Evolutionary conservation across 2,888 invertebrate species (phyloP).

Genomic region (Hylaea fasciaria): DNA sequence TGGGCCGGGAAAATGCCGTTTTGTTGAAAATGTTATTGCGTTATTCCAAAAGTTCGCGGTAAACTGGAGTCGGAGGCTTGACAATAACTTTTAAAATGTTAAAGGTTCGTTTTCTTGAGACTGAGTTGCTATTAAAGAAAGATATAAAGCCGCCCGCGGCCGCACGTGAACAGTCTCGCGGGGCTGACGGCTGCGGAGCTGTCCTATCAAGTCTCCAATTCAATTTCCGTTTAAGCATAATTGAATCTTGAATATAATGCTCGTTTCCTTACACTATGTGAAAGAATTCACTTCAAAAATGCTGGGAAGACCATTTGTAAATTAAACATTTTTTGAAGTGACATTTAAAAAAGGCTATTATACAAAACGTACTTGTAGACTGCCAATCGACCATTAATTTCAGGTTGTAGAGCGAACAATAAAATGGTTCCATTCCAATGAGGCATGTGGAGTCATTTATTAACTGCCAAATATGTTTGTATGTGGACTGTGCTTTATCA

Average conservation of each 20-base stretch:
- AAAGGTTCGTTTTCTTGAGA: constrained; percentile 28
- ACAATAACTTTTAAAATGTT: constrained; percentile 33
- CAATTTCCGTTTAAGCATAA: constrained; percentile 75
- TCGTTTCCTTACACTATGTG: constrained; percentile 42
- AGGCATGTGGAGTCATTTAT: background rate
- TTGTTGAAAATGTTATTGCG: constrained; percentile 40
- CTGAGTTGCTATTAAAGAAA: constrained; percentile 23
- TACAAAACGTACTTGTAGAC: no score
- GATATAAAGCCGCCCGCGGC: constrained; percentile 19
- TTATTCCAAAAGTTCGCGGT: constrained; percentile 34
- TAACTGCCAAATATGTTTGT: background rate
- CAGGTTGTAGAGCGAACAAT: constrained; percentile 1
- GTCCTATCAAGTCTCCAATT: constrained; percentile 63
- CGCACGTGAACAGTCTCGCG: constrained; percentile 43
- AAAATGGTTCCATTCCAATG: background rate
- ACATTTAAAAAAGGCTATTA: no score
- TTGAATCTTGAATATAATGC: constrained; percentile 64
- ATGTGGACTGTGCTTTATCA: background rate
- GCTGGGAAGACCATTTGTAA: background rate
- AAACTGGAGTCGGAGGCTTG: constrained; percentile 32
- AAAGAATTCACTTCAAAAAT: constrained; percentile 10
- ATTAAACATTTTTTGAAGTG: no score
- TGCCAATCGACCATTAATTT: background rate
- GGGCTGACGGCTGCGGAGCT: constrained; percentile 44
- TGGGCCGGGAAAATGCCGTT: constrained; percentile 34